These are phyloP conservation scores for Tachystola acroxantha DNA, from an alignment of 2,888 invertebrate genomes.

Conservation along the genomic window DNA sequence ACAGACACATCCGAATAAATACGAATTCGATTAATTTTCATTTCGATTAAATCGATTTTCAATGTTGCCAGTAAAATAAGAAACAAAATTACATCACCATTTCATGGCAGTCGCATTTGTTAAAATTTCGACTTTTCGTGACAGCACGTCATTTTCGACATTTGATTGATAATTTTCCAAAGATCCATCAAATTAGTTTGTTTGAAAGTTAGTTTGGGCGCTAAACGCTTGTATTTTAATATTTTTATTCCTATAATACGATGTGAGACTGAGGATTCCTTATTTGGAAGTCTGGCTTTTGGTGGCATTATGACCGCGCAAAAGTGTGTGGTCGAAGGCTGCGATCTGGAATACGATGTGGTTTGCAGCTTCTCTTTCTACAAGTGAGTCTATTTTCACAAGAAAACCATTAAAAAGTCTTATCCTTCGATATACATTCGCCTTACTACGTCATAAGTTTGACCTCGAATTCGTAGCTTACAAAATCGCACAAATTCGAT, in stretches of 20 bases:
- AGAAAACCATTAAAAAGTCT: neutral
- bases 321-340: slow-evolving; percentile 74
- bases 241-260: slow-evolving; percentile 43
- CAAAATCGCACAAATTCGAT: neutral
- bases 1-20: too few species aligned
- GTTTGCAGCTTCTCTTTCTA: slow-evolving; percentile 74
- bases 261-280: slow-evolving; percentile 62
- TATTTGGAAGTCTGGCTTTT: slow-evolving; percentile 45
- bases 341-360: slow-evolving; percentile 71
- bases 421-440: neutral
- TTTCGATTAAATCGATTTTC: slow-evolving; percentile 1
- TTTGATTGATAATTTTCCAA: slow-evolving; percentile 78
- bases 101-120: slow-evolving; percentile 73
- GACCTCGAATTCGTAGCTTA: neutral
- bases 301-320: slow-evolving; percentile 59
- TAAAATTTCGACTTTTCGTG: slow-evolving; percentile 75
- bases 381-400: slow-evolving; percentile 57
- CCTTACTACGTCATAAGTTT: neutral
- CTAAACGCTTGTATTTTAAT: slow-evolving; percentile 64
- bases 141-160: slow-evolving; percentile 78
- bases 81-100: slow-evolving; percentile 70
- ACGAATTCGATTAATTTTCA: too few species aligned
- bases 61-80: slow-evolving; percentile 49
- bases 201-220: slow-evolving; percentile 75
- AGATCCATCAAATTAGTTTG: slow-evolving; percentile 77